Evolutionary conservation across 2,797 vertebrate species (phyloP).

Genomic region (Acridotheres tristis): DNA sequence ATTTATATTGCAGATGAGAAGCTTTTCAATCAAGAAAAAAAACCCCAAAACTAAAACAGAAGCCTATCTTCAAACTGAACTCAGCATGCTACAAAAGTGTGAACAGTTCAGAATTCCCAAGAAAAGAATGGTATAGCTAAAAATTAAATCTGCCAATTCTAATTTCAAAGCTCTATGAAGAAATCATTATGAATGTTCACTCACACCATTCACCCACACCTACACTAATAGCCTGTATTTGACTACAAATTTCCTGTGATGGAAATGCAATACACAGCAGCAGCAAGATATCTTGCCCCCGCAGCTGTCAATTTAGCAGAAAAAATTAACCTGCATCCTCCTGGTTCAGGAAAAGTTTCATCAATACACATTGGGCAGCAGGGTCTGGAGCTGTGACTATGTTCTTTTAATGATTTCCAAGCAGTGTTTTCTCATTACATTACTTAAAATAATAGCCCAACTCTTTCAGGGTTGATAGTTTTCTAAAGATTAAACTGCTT

Average conservation of each 20-base stretch:
- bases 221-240: background rate
- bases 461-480: background rate
- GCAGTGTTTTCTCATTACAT: background rate
- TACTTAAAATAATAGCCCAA: conserved; percentile 37
- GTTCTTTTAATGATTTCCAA: conserved; percentile 37
- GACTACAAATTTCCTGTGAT: conserved; percentile 9
- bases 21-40: background rate
- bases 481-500: conserved; percentile 15
- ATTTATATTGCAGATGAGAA: background rate
- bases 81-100: background rate
- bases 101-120: background rate
- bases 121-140: background rate
- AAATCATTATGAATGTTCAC: background rate
- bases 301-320: background rate
- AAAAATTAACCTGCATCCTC: conserved; percentile 9
- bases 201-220: background rate
- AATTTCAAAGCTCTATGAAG: background rate
- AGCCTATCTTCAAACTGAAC: background rate
- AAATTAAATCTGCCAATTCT: background rate
- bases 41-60: rapidly evolving
- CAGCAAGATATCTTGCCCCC: background rate
- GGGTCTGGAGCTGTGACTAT: background rate
- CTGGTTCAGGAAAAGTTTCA: conserved; percentile 11
- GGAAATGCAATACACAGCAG: conserved; percentile 1
- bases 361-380: background rate